Evolutionary conservation across 1,140 invertebrate species (phyloP), one percentile per base, ranked within the genome.

Genomic region (Adelges cooleyi): DNA sequence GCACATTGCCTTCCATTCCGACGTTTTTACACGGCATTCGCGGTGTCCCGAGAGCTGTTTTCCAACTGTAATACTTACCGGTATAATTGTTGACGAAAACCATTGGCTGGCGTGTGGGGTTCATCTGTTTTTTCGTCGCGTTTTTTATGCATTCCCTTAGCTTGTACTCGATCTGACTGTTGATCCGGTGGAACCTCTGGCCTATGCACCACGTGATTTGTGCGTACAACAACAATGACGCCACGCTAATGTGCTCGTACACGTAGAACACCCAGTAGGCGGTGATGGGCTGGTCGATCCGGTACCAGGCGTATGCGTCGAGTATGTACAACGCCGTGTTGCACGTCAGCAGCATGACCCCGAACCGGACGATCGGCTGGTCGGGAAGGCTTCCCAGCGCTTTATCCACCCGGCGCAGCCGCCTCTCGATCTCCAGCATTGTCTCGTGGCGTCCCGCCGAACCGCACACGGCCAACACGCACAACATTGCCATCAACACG

Each of bases 221-320:
- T 13, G 66, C 66, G 29, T 54, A 67, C 53, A 54, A 46, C 10
- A 54, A 27, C 51, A 54, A 23, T 5, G 46, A 23, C n/a, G 66
- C 66, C 18, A 67, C 13, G 10, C 56, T 44, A 11, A 67, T 53
- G 1, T 17, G 38, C 18, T 36, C 15, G 29, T 56, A 68, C 18
- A 49, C 11, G 20, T 66, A 62, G 29, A 65, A 62, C 13, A 66
- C 62, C 10, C 0, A 13, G 51, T 68, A 68, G 20, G 44, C 29
- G 52, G 50, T 50, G 6, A 40, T 56, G 48, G 22, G 13, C 25
- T 50, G 48, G 17, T 33, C 59, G 5, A 68, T 17, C n/a, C 13
- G 3, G 22, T 66, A 51, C 67, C 67, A 68, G 38, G 29, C 22
- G 36, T 22, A 52, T 23, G 40, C 48, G 36, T 68, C 67, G 11